A percentile compares a stretch with the other conserved stretches of the same genome.
Conservation (phyloP, 2,113 vertebrate genomes). For the Henicopernis longicauda region DNA sequence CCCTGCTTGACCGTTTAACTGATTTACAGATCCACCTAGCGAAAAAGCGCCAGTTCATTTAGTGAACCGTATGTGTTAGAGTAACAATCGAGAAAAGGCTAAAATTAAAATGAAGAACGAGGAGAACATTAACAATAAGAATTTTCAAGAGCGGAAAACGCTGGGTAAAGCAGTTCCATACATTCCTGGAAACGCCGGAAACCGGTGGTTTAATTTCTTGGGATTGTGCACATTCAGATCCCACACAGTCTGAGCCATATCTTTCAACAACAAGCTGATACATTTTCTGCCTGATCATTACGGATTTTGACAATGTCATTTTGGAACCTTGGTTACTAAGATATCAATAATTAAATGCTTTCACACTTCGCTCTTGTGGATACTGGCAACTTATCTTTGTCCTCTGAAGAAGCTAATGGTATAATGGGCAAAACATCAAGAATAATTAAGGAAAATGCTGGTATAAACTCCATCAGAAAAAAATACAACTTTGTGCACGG, state of each 20-base stretch:
- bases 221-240: neutral
- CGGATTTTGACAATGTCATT: slow-evolving; percentile 72
- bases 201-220: neutral
- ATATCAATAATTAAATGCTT: slow-evolving; percentile 80
- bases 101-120: slow-evolving; percentile 20
- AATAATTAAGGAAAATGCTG: slow-evolving; percentile 72
- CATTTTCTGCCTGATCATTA: slow-evolving; percentile 65
- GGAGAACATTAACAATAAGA: neutral
- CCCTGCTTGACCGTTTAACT: neutral
- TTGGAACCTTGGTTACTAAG: slow-evolving; percentile 72
- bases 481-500: neutral
- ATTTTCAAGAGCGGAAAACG: neutral
- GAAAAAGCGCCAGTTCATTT: neutral
- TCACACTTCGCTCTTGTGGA: slow-evolving; percentile 73
- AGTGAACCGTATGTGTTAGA: neutral
- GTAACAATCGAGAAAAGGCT: slow-evolving; percentile 23
- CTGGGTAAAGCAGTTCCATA: neutral
- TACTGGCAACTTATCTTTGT: slow-evolving; percentile 76
- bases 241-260: neutral
- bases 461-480: slow-evolving; percentile 48
- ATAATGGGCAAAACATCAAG: slow-evolving; percentile 77
- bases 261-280: slow-evolving; percentile 45
- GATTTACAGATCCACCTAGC: neutral
- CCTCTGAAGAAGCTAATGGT: slow-evolving; percentile 74
- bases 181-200: neutral